Percentiles rank a stretch among this genome's conserved stretches.
phyloP scores from a whole-genome alignment of 2,888 invertebrate species.

The Temnothorax unifasciatus region DNA sequence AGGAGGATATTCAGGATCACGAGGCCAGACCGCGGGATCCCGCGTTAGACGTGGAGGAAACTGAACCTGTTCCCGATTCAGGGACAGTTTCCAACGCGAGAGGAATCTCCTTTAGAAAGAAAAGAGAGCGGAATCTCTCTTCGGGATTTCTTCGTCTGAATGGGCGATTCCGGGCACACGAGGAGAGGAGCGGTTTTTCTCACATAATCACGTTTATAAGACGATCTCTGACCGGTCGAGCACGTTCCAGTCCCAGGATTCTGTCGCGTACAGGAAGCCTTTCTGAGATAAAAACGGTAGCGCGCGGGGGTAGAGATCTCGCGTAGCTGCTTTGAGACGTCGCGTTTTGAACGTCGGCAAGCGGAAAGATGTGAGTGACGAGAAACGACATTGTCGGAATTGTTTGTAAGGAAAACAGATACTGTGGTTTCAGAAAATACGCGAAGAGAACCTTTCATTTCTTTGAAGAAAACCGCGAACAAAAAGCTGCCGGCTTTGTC shows the following conservation, averaged over 20 bases:
- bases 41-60: constrained; percentile 62
- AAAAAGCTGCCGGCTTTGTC: background rate
- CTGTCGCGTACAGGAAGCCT: constrained; percentile 46
- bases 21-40: constrained; percentile 64
- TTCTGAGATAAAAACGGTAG: constrained; percentile 67
- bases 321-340: constrained; percentile 39
- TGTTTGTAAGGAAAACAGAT: constrained; percentile 71
- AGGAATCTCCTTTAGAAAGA: constrained; percentile 69
- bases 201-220: constrained; percentile 71
- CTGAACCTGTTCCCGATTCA: constrained; percentile 75
- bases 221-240: constrained; percentile 71
- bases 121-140: constrained; percentile 62
- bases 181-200: constrained; percentile 62
- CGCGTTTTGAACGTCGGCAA: constrained; percentile 20
- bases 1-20: constrained; percentile 72
- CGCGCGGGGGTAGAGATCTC: constrained; percentile 48
- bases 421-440: constrained; percentile 46
- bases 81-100: constrained; percentile 59
- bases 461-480: constrained; percentile 30
- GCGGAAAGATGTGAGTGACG: constrained; percentile 30
- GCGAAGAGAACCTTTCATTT: background rate
- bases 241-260: constrained; percentile 71
- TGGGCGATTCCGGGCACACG: constrained; percentile 18
- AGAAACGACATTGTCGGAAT: constrained; percentile 61
- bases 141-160: constrained; percentile 62